These are phyloP conservation scores for Synanthedon tipuliformis DNA, from an alignment of 2,888 invertebrate genomes.

Conservation along the genomic window DNA sequence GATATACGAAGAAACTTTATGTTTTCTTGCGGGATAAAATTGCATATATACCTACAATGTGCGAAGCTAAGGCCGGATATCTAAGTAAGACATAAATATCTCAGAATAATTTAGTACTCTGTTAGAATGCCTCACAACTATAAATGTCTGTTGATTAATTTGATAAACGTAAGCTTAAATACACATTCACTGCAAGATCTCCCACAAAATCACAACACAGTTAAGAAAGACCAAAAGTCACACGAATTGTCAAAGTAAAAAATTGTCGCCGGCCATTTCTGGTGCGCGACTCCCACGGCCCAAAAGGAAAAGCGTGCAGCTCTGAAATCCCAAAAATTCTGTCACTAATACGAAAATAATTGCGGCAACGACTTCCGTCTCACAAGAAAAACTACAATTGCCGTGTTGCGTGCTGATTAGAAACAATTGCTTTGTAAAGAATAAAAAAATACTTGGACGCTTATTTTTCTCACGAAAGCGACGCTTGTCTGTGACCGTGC, in stretches of 20 bases:
- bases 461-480: background rate
- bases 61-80: too few relatives aligned
- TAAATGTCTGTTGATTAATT: too few relatives aligned
- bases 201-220: too few relatives aligned
- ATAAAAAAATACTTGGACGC: slow-evolving; percentile 15
- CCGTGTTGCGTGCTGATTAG: slow-evolving; percentile 45
- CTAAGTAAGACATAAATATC: too few relatives aligned
- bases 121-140: too few relatives aligned
- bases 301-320: slow-evolving; percentile 1
- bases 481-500: background rate
- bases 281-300: slow-evolving; percentile 1
- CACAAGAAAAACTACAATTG: slow-evolving; percentile 52
- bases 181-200: too few relatives aligned
- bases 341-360: slow-evolving; percentile 64
- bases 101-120: too few relatives aligned
- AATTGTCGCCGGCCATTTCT: slow-evolving; percentile 1
- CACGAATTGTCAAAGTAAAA: slow-evolving; percentile 4
- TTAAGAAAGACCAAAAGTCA: background rate
- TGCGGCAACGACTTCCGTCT: slow-evolving; percentile 49
- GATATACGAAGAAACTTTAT: too few relatives aligned
- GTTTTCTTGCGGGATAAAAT: too few relatives aligned
- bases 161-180: too few relatives aligned
- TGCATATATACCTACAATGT: too few relatives aligned
- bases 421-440: slow-evolving; percentile 43
- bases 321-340: slow-evolving; percentile 32